phyloP scores from a whole-genome alignment of 2,888 invertebrate genomes.

The Formica aserva region DNA sequence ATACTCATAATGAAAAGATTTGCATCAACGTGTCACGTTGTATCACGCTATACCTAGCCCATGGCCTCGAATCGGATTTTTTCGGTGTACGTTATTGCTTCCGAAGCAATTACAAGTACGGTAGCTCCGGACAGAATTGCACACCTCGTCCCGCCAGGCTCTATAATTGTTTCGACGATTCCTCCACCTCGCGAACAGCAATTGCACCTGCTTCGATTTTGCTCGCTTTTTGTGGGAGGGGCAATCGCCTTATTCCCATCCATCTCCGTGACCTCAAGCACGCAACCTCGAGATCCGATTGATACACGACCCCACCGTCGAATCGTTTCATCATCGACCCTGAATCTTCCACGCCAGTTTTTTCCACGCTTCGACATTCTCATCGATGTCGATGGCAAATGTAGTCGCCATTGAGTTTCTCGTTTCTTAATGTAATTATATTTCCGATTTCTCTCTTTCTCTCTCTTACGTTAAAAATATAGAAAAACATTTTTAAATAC shows the following conservation, averaged over 20 bases:
- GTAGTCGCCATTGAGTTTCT: background rate
- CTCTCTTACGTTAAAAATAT: background rate
- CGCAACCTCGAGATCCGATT: constrained; percentile 79
- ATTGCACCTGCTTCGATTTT: constrained; percentile 83
- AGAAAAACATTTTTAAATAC: background rate
- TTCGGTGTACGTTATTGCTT: constrained; percentile 70
- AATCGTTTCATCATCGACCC: constrained; percentile 63
- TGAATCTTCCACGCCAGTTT: constrained; percentile 55
- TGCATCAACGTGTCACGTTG: constrained; percentile 20
- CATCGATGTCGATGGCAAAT: constrained; percentile 11
- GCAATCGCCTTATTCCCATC: constrained; percentile 76
- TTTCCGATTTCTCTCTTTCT: background rate
- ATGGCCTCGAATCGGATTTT: constrained; percentile 64
- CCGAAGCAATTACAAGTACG: constrained; percentile 78
- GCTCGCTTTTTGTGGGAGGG: constrained; percentile 79
- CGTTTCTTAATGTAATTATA: constrained; percentile 15
- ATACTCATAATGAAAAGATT: background rate
- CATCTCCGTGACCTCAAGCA: constrained; percentile 76
- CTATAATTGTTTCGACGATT: constrained; percentile 83
- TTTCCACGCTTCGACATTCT: constrained; percentile 34
- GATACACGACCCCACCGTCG: constrained; percentile 67
- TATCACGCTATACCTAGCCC: constrained; percentile 31
- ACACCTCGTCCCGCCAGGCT: constrained; percentile 65
- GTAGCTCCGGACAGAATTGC: constrained; percentile 76
- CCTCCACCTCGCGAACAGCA: constrained; percentile 72